These are phyloP conservation scores for Struthidea cinerea DNA, from an alignment of 2,113 vertebrate genomes.

Conservation along the genomic window DNA sequence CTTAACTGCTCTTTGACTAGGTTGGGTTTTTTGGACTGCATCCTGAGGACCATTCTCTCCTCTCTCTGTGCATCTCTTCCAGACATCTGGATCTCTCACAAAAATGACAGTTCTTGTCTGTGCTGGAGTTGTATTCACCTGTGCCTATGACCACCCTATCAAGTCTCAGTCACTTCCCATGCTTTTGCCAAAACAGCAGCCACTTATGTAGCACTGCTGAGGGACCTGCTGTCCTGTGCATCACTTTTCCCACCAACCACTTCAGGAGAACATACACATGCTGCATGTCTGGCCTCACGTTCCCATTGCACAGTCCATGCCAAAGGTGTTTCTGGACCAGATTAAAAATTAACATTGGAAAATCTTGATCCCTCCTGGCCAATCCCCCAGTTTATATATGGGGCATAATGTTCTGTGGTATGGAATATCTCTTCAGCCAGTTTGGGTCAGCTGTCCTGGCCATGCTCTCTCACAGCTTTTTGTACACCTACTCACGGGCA, in stretches of 20 bases:
- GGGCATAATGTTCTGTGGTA: not conserved
- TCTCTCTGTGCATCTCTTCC: not conserved
- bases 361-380: not conserved
- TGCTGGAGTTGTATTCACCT: not conserved
- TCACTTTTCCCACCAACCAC: not conserved
- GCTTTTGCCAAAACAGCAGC: not conserved
- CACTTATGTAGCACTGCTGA: not conserved
- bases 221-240: not conserved
- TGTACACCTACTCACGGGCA: not conserved
- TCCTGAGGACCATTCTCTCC: not conserved
- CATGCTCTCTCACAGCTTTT: not conserved
- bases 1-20: not conserved
- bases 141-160: not conserved
- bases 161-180: not conserved
- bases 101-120: not conserved
- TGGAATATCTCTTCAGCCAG: not conserved
- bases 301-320: not conserved
- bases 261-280: not conserved
- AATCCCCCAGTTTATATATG: not conserved
- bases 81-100: not conserved
- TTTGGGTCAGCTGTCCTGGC: not conserved
- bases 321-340: not conserved
- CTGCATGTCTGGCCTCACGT: fast-evolving
- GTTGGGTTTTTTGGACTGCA: not conserved
- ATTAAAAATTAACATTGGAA: not conserved